Evolutionary conservation across 2,113 vertebrate species (phyloP).

Genomic region (Notechis scutatus): DNA sequence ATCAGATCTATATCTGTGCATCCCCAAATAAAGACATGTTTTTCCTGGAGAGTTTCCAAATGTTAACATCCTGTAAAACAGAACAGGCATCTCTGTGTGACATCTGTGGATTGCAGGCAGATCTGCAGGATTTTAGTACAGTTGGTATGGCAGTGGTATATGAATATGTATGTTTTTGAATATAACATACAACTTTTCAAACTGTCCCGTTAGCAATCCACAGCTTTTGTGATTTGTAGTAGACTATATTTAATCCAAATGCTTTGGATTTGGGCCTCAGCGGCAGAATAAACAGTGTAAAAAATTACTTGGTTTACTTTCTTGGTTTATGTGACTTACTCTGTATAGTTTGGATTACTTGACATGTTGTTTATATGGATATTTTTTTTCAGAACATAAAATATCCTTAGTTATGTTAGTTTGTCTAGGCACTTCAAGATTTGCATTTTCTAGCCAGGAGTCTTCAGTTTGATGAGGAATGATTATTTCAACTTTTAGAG

Average conservation of each 20-base stretch:
- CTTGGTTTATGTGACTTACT: not conserved
- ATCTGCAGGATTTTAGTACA: not conserved
- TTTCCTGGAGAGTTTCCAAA: not conserved
- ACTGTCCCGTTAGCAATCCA: not conserved
- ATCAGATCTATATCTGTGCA: not conserved
- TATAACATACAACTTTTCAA: not conserved
- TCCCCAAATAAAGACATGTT: not conserved
- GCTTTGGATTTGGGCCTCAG: not conserved
- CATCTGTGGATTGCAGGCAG: not conserved
- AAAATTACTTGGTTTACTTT: not conserved
- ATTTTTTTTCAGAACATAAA: not conserved
- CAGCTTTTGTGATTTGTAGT: not conserved
- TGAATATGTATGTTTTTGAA: not conserved
- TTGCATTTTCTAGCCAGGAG: not conserved
- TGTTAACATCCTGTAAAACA: not conserved
- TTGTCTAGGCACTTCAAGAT: not conserved
- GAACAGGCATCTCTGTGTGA: not conserved
- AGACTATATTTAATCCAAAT: not conserved
- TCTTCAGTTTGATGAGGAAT: not conserved
- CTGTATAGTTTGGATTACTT: not conserved
- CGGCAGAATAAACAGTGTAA: constrained; percentile 7
- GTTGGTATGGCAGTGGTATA: not conserved
- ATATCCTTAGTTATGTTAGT: not conserved
- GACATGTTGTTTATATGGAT: not conserved
- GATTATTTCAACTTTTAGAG: not conserved